These are phyloP conservation scores for Rhinella marina DNA, from an alignment of 2,797 vertebrate species.

Conservation along the genomic window DNA sequence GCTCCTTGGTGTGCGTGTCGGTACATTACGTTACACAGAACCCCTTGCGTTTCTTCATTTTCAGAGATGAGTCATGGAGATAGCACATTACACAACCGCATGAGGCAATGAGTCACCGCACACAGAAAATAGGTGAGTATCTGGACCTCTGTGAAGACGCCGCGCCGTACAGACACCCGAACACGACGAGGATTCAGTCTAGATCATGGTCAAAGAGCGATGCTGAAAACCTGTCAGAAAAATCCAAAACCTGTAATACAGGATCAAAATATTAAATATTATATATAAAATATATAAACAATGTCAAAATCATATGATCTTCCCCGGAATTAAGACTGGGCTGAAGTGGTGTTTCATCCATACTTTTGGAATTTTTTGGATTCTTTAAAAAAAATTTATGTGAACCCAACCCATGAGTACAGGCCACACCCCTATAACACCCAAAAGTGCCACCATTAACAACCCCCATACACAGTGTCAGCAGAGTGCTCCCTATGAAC, in stretches of 20 bases:
- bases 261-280: no score
- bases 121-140: neutral
- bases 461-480: no score
- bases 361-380: neutral
- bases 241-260: neutral
- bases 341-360: neutral
- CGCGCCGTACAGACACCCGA: neutral
- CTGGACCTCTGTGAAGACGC: neutral
- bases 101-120: neutral
- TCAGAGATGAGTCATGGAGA: neutral
- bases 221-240: neutral
- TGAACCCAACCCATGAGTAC: neutral
- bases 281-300: neutral
- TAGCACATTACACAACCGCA: neutral
- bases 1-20: neutral
- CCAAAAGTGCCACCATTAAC: no score
- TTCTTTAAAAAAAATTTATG: no score
- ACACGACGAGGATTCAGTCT: neutral
- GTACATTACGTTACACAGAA: neutral
- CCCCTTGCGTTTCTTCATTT: neutral
- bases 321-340: no score
- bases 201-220: neutral
- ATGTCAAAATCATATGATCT: neutral
- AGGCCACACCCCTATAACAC: neutral
- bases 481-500: no score